These are phyloP conservation scores for Cnemophilus loriae DNA, from an alignment of 2,113 vertebrate genomes.

Conservation along the genomic window DNA sequence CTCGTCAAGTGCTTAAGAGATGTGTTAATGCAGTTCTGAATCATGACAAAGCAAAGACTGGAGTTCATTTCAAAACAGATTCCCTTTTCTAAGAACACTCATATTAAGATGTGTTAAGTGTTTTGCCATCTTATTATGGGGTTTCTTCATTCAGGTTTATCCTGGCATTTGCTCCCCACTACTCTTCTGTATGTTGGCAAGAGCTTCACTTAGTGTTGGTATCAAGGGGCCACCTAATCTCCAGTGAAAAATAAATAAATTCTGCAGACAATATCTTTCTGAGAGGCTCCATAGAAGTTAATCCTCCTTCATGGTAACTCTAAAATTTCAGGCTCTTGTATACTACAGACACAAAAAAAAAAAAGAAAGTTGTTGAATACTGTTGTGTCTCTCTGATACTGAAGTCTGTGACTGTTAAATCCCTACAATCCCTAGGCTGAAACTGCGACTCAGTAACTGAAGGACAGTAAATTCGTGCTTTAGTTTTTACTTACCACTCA, in stretches of 20 bases:
- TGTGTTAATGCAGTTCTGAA: neutral
- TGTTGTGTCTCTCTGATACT: neutral
- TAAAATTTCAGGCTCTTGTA: neutral
- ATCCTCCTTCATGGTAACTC: neutral
- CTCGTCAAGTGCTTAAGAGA: neutral
- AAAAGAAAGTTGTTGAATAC: neutral
- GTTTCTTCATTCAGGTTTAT: neutral
- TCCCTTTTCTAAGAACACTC: neutral
- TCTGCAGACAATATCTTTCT: neutral
- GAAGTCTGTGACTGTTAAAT: neutral
- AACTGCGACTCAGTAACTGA: neutral
- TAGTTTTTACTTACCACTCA: neutral
- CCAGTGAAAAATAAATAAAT: neutral
- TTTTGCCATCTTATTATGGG: neutral
- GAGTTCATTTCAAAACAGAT: neutral
- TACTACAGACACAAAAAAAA: neutral
- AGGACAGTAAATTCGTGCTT: neutral
- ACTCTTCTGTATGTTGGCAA: neutral
- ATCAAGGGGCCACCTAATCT: neutral
- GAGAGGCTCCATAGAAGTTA: neutral
- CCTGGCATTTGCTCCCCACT: neutral
- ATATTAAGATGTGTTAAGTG: neutral
- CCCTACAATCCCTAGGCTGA: neutral
- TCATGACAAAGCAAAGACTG: neutral
- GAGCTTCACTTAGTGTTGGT: neutral